phyloP scores from a whole-genome alignment of 2,797 vertebrate genomes.

The Sphenodon punctatus region DNA sequence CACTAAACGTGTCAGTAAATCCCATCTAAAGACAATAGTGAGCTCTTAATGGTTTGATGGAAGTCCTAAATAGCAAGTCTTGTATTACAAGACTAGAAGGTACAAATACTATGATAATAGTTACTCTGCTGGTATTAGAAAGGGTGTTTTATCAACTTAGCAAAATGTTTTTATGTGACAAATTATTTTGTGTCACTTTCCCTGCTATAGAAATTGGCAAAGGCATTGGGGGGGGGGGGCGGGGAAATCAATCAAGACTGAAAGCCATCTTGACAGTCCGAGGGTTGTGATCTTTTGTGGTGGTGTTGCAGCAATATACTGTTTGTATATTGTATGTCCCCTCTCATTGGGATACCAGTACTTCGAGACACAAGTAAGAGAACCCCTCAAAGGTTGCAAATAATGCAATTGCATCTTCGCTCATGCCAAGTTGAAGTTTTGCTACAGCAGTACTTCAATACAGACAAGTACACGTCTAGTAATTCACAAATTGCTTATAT shows the following conservation, averaged over 20 bases:
- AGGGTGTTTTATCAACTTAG: constrained; percentile 24
- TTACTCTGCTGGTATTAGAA: constrained; percentile 1
- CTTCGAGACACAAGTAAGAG: not conserved
- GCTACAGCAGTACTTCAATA: not conserved
- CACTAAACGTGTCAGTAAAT: not conserved
- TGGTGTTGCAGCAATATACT: not conserved
- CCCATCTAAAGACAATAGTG: constrained; percentile 11
- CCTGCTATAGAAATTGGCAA: constrained; percentile 12
- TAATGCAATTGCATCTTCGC: not conserved
- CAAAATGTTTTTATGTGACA: not conserved
- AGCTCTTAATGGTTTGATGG: constrained; percentile 33
- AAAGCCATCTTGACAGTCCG: not conserved
- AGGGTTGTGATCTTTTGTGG: accelerated
- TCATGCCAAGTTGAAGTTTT: not conserved
- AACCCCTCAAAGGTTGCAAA: not conserved
- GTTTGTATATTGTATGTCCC: not conserved
- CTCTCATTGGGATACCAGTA: not conserved
- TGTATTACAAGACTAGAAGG: constrained; percentile 11
- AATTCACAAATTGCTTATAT: not conserved
- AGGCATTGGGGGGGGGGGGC: not conserved
- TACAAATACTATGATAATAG: constrained; percentile 5
- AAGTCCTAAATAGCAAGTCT: constrained; percentile 23
- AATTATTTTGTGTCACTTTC: constrained; percentile 8
- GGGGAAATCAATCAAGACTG: not conserved
- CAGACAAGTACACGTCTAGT: not conserved